Evolutionary conservation across 2,797 vertebrate genomes (phyloP), one percentile per base, ranked within the genome.

Genomic region (Petrocephalus sullivani): DNA sequence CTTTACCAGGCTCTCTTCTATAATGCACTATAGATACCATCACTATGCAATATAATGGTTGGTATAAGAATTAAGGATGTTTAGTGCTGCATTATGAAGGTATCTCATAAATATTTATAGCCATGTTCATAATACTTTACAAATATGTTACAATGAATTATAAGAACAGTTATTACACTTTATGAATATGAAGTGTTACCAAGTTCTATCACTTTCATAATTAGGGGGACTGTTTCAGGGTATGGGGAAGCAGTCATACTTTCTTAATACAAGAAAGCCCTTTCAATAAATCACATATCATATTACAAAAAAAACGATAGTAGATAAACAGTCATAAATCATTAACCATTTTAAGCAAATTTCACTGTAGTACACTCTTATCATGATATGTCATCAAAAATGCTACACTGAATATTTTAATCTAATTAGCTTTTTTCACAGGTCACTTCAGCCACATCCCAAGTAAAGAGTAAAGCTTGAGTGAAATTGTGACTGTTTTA

Each of bases 401-500:
- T 78, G n/a, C n/a, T 54, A 54, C 46, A 49, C 78, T 21, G 81
- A 49, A 54, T 51, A 83, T 83, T 21, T 83, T 53, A 21, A 54
- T 51, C 9, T 83, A 21, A 54, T 83, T 21, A 21, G 49, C 21
- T 54, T 54, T 84, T 51, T 10, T 37, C 64, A 49, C 4, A 12
- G 46, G 16, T 54, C 21, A 84, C 0, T 84, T 81, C 82, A 84
- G 82, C 21, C 41, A 84, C 54, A 53, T 84, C 41, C 41, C 23
- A 56, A 33, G 87, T 87, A 87, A 53, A 85, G 75, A 75, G n/a
- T 89, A 58, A 84, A 58, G 75, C 41, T 81, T 8, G 87, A 78
- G 92, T 93, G 92, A 93, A 95, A 93, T 91, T 93, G 92, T 94
- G 93, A 92, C 92, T 89, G 88, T 95, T 93, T 96, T 96, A 96